Base-by-base conservation (phyloP, 1,140 invertebrate genomes). In the Neodiprion lecontei region DNA sequence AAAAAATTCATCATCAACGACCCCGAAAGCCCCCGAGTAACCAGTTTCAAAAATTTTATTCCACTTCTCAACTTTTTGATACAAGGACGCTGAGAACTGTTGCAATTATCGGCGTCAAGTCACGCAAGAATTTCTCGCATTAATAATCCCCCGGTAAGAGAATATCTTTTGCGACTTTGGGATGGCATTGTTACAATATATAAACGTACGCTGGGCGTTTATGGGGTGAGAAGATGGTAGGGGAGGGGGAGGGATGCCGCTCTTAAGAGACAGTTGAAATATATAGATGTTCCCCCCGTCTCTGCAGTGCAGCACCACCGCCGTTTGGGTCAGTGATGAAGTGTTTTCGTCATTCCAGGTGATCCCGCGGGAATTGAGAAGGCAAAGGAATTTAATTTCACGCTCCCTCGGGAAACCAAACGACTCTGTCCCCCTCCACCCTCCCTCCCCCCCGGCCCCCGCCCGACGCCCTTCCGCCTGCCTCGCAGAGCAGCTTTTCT, bases 301-400 rank as follows among this genome's bases (percentile, higher is more conserved):
- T 40, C 17, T 49, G 70, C 70, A 49, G 23, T 48, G 70, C 47
- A 28, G 70, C 47, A 28, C 21, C 47, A 40, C 28, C 28, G 7
- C 21, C 53, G 11, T 17, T 66, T 76, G 76, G 80, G 78, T 81
- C 78, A 80, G 79, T 76, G 72, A 79, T 76, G 69, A 77, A 79
- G 79, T 78, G 74, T 77, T 77, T 76, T 78, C 73, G 75, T 80
- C 76, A 78, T 77, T 78, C 75, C 69, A 76, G 69, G 53, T 67
- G 69, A 78, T 75, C 70, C 65, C 67, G 66, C 40, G n/a, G 50
- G 73, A 67, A 72, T 14, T 11, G 65, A 73, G 69, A 73, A 69
- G 47, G 72, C 74, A 76, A 80, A 81, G 81, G 84, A 84, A 84
- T 84, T 84, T 86, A 84, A 84, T 86, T 84, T 84, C 82, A 83